phyloP scores from a whole-genome alignment of 2,113 vertebrate species.

The Hippocampus zosterae region DNA sequence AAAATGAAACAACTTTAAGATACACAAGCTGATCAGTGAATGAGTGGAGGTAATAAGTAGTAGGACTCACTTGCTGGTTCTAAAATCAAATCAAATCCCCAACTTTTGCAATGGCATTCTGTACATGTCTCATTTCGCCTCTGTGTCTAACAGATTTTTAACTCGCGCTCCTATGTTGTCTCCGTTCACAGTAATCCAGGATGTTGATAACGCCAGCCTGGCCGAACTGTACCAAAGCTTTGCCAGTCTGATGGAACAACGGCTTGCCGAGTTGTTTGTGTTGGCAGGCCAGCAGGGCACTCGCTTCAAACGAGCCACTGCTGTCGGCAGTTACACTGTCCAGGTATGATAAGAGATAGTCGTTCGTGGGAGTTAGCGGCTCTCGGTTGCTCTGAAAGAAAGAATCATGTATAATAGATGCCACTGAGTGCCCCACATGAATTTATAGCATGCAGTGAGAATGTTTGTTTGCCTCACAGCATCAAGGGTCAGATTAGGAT shows the following conservation, averaged over 20 bases:
- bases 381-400: not conserved
- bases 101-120: not conserved
- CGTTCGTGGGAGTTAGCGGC: not conserved
- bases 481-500: not conserved
- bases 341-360: constrained; percentile 74
- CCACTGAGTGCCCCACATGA: not conserved
- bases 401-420: not conserved
- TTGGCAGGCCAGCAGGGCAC: constrained; percentile 87
- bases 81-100: not conserved
- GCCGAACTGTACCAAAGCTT: constrained; percentile 94
- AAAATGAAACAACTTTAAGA: constrained; percentile 4
- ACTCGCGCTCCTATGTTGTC: constrained; percentile 18
- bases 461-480: not conserved
- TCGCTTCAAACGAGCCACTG: constrained; percentile 84
- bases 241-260: constrained; percentile 91
- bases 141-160: not conserved
- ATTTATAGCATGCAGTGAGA: constrained; percentile 2
- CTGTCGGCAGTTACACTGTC: constrained; percentile 89
- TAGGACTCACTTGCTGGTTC: not conserved
- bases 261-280: constrained; percentile 90
- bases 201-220: constrained; percentile 86
- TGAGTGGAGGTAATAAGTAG: not conserved
- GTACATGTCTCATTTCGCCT: not conserved
- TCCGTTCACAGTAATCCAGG: constrained; percentile 85
- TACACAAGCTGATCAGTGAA: not conserved